phyloP scores from a whole-genome alignment of 2,888 invertebrate species.

The Griposia aprilina region DNA sequence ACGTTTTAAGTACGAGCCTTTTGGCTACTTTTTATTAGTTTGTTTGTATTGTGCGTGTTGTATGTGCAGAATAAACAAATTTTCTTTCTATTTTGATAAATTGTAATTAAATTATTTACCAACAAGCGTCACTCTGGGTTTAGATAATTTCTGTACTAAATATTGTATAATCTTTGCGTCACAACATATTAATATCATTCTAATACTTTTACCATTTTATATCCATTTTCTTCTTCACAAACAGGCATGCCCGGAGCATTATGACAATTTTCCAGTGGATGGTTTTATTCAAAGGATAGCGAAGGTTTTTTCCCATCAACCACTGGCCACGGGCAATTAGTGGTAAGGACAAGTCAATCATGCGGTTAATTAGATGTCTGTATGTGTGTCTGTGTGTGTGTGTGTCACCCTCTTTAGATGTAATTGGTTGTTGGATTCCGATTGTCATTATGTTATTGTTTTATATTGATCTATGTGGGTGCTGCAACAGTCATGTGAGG shows the following conservation, averaged over 20 bases:
- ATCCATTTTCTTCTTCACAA: constrained; percentile 40
- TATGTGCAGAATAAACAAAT: too few relatives aligned
- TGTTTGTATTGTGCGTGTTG: too few relatives aligned
- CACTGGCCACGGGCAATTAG: constrained; percentile 78
- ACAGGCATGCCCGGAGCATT: constrained; percentile 51
- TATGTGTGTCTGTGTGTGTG: constrained; percentile 28
- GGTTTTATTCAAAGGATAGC: constrained; percentile 69
- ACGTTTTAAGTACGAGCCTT: too few relatives aligned
- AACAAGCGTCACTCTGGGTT: background rate
- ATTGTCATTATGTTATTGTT: constrained; percentile 41
- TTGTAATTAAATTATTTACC: background rate
- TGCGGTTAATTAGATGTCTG: constrained; percentile 78
- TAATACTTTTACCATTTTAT: constrained; percentile 7
- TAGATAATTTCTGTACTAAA: background rate
- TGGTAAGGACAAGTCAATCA: constrained; percentile 78
- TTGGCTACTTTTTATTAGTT: too few relatives aligned
- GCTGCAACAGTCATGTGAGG: background rate
- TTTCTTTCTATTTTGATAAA: too few relatives aligned
- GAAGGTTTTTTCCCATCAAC: constrained; percentile 71
- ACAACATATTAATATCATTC: background rate
- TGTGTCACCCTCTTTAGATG: constrained; percentile 51
- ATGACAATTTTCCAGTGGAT: constrained; percentile 78
- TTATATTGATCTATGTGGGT: constrained; percentile 2
- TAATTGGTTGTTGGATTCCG: constrained; percentile 45
- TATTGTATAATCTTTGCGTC: background rate